phyloP scores from a whole-genome alignment of 2,888 invertebrate genomes.

The Syrphus vitripennis region DNA sequence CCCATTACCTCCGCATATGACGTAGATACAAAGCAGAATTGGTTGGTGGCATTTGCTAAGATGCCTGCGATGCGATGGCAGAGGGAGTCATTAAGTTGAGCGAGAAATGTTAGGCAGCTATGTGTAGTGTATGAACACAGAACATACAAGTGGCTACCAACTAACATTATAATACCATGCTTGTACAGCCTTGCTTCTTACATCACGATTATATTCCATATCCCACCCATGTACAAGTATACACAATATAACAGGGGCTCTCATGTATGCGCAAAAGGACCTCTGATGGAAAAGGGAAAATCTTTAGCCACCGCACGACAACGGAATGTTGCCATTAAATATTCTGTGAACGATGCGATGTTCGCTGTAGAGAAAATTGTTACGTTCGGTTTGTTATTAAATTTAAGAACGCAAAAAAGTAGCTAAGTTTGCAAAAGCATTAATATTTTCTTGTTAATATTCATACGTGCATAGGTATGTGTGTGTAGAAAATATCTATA shows the following conservation, averaged over 20 bases:
- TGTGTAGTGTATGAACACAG: neutral
- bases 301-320: neutral
- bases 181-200: neutral
- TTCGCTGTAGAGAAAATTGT: conserved; percentile 29
- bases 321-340: conserved; percentile 31
- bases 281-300: neutral
- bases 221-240: neutral
- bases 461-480: neutral
- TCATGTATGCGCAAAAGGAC: neutral
- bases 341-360: conserved; percentile 32
- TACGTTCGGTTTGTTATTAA: conserved; percentile 38
- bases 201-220: neutral
- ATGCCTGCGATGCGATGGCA: neutral
- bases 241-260: too few relatives aligned
- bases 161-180: neutral
- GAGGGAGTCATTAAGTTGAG: conserved; percentile 35
- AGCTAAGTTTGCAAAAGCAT: neutral
- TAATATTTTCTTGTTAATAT: neutral
- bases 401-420: conserved; percentile 6
- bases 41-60: neutral
- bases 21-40: neutral
- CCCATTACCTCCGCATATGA: conserved; percentile 21
- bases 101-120: conserved; percentile 29
- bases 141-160: conserved; percentile 22
- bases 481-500: neutral